phyloP scores from a whole-genome alignment of 30 jellyfish, hydroid and myxozoan genomes.

The Calvadosia cruxmelitensis region DNA sequence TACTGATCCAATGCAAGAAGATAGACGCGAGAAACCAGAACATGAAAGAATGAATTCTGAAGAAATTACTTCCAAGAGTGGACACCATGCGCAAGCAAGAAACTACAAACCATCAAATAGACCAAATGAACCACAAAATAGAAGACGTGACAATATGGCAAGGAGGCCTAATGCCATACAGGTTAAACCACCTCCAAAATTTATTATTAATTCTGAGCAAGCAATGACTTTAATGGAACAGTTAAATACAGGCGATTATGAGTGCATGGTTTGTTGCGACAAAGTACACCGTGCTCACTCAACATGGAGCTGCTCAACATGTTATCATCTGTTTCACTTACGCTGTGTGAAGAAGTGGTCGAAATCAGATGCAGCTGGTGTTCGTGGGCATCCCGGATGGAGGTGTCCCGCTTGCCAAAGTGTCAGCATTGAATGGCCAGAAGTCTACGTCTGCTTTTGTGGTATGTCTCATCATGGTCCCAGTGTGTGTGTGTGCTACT shows the following conservation, averaged over 20 bases:
- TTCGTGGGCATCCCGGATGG: slow-evolving; percentile 79
- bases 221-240: slow-evolving; percentile 67
- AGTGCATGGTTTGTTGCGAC: slow-evolving; percentile 98
- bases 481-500: too few relatives aligned
- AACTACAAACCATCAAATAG: background rate
- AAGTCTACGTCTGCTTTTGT: slow-evolving; percentile 75
- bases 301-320: slow-evolving; percentile 78
- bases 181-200: background rate
- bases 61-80: too few relatives aligned
- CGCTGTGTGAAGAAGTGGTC: slow-evolving; percentile 83
- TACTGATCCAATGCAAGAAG: background rate
- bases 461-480: too few relatives aligned
- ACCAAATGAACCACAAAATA: background rate
- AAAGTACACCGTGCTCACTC: slow-evolving; percentile 43
- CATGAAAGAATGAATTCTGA: background rate
- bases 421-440: slow-evolving; percentile 59
- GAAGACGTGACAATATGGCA: background rate
- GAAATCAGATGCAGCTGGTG: slow-evolving; percentile 52
- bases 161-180: too few relatives aligned
- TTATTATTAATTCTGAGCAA: slow-evolving; percentile 70
- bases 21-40: background rate
- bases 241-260: slow-evolving; percentile 69
- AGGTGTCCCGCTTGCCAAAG: slow-evolving; percentile 98
- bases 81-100: background rate
- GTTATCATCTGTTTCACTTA: slow-evolving; percentile 86